Percentiles rank a stretch among this genome's conserved stretches.
These are phyloP conservation scores for Pteromalus puparum DNA, from an alignment of 1,140 invertebrate genomes.

Conservation along the genomic window DNA sequence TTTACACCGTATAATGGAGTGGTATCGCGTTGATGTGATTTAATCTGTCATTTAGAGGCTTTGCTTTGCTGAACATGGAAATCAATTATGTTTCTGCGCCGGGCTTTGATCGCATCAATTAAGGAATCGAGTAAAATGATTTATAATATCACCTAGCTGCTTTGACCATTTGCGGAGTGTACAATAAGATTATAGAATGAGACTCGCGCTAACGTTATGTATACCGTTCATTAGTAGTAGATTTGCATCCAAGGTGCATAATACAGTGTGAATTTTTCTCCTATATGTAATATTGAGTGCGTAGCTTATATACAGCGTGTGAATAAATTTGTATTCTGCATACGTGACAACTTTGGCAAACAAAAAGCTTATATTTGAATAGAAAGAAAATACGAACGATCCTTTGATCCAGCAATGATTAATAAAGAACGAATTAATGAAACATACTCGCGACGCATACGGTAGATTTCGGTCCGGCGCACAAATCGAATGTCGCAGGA, in stretches of 20 bases:
- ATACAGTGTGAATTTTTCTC: not conserved
- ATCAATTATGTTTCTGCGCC: not conserved
- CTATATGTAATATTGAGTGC: not conserved
- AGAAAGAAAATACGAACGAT: too few species aligned
- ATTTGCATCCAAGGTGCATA: not conserved
- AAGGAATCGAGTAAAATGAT: constrained; percentile 15
- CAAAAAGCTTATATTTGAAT: too few species aligned
- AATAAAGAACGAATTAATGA: constrained; percentile 3
- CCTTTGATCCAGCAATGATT: too few species aligned
- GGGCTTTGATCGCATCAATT: constrained; percentile 5
- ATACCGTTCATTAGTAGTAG: not conserved
- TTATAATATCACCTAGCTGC: not conserved
- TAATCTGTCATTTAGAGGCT: constrained; percentile 7
- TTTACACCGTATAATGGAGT: constrained; percentile 19
- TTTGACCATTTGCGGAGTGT: not conserved
- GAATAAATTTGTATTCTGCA: too few species aligned
- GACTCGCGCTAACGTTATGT: not conserved
- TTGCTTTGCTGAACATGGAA: constrained; percentile 17
- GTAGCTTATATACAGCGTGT: not conserved
- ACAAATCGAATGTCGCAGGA: constrained; percentile 8
- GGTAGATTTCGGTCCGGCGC: too few species aligned
- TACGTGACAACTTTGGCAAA: too few species aligned
- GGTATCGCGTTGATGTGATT: constrained; percentile 18
- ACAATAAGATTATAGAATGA: not conserved
- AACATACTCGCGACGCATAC: too few species aligned